Conservation (phyloP, 2,797 vertebrate genomes). For the Urophycis tenuis region DNA sequence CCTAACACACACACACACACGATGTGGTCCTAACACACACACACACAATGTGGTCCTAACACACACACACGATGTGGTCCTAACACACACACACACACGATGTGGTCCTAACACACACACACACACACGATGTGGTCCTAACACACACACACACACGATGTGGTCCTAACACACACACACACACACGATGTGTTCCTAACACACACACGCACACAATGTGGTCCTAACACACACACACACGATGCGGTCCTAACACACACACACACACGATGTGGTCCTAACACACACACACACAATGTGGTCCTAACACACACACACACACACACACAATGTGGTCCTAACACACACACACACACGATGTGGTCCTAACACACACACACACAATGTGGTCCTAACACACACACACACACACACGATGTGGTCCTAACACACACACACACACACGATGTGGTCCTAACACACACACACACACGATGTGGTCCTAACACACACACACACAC, state of each 20-base stretch:
- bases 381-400: not conserved
- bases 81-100: not conserved
- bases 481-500: too few relatives aligned
- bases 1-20: too few relatives aligned
- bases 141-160: not conserved
- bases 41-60: too few relatives aligned
- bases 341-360: not conserved
- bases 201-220: not conserved
- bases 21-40: not conserved
- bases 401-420: not conserved
- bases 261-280: too few relatives aligned
- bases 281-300: not conserved
- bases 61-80: not conserved
- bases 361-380: too few relatives aligned
- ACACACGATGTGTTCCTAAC: not conserved
- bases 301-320: not conserved
- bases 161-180: too few relatives aligned
- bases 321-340: not conserved
- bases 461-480: too few relatives aligned
- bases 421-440: too few relatives aligned
- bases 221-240: too few relatives aligned
- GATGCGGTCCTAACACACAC: not conserved
- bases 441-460: not conserved
- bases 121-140: not conserved
- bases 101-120: too few relatives aligned